phyloP scores from a whole-genome alignment of 1,140 invertebrate genomes.

The Helicoverpa armigera region DNA sequence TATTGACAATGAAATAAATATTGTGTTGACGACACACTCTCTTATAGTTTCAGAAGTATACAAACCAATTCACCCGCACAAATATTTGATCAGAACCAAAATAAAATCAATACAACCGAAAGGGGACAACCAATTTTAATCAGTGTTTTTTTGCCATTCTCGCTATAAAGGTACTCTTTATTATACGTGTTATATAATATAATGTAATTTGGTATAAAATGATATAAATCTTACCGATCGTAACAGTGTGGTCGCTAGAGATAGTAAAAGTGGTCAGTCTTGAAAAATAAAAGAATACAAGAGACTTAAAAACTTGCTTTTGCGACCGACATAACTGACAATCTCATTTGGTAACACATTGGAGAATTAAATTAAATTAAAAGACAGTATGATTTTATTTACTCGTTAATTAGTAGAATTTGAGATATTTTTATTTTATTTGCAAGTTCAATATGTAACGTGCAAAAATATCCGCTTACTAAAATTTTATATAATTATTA shows the following conservation, averaged over 20 bases:
- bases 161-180: slow-evolving; percentile 42
- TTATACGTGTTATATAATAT: slow-evolving; percentile 36
- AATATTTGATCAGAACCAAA: not conserved
- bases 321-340: slow-evolving; percentile 43
- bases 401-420: slow-evolving; percentile 19
- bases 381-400: not conserved
- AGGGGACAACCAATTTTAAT: slow-evolving; percentile 26
- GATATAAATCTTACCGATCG: slow-evolving; percentile 46
- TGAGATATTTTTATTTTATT: not conserved
- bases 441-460: not conserved
- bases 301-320: slow-evolving; percentile 19
- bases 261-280: slow-evolving; percentile 60
- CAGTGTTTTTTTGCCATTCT: slow-evolving; percentile 17
- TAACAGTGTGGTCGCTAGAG: slow-evolving; percentile 46
- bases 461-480: not conserved
- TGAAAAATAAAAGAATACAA: slow-evolving; percentile 53
- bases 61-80: not conserved
- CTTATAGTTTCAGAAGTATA: not conserved
- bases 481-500: no score
- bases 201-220: slow-evolving; percentile 47
- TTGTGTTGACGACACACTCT: no score
- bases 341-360: slow-evolving; percentile 40
- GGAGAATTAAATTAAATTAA: slow-evolving; percentile 11
- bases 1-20: no score
- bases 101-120: not conserved